Conservation (phyloP, 2,113 vertebrate species). For the Irena cyanogastra region DNA sequence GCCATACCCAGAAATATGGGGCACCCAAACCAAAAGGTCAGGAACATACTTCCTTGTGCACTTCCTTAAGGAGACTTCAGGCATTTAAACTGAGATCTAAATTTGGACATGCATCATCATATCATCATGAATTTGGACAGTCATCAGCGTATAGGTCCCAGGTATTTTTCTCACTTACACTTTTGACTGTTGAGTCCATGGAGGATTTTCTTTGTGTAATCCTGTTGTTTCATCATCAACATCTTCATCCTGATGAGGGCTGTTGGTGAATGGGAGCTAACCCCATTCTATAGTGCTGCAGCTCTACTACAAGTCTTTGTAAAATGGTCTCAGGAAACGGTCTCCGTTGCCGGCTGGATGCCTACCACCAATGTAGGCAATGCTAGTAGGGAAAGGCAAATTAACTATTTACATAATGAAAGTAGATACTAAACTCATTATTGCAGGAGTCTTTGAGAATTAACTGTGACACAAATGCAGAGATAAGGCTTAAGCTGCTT, state of each 20-base stretch:
- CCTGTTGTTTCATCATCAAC: not conserved
- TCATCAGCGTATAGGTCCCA: not conserved
- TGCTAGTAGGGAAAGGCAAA: not conserved
- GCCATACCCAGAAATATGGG: not conserved
- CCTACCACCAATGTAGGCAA: not conserved
- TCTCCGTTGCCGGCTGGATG: not conserved
- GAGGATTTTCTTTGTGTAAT: not conserved
- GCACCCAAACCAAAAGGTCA: not conserved
- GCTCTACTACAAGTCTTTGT: not conserved
- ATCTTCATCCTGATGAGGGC: not conserved
- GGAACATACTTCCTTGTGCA: not conserved
- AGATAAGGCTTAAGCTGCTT: not conserved
- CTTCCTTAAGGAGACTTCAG: not conserved
- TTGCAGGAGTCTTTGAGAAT: not conserved
- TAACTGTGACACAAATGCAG: not conserved
- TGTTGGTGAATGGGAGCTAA: not conserved
- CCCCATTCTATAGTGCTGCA: fast-evolving
- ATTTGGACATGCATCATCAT: not conserved
- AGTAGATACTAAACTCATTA: not conserved
- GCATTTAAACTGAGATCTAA: not conserved
- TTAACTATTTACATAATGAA: not conserved
- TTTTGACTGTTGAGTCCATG: not conserved
- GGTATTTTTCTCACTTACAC: not conserved
- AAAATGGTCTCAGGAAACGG: not conserved
- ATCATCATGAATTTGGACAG: not conserved